Evolutionary conservation across 2,888 invertebrate species (phyloP), one percentile per base, ranked within the genome.

Genomic region (Nomada fucata): DNA sequence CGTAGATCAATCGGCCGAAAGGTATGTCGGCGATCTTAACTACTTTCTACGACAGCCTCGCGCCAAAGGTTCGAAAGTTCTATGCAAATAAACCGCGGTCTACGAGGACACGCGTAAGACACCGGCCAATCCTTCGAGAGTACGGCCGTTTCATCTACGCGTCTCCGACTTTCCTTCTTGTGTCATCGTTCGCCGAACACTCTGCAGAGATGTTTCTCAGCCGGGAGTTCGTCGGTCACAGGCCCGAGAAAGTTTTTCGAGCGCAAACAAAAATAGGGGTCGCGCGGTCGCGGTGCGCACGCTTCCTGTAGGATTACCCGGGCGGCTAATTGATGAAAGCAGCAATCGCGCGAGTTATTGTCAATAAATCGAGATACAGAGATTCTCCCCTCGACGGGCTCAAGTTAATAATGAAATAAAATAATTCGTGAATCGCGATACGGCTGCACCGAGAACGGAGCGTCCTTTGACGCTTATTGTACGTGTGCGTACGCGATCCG

Each of bases 41-140:
- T 61, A 79, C 78, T 86, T 86, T 84, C 87, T 84, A 86, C 68
- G 29, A 59, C 61, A 52, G 50, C 26, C 26, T 18, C 50, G 75
- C 61, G 53, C 60, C 71, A 47, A 76, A 65, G 70, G 74, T 86
- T 88, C 82, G 87, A 88, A 88, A 88, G 87, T 88, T 82, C 59
- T 81, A 86, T 80, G 87, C 64, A 86, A 87, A 87, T 80, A 81
- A 84, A 67, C 68, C 63, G 15, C 44, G 57, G 50, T 63, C 68
- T 60, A 26, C 15, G 57, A 59, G 65, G 65, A 61, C 59, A 23
- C 42, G 47, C 78, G 73, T 47, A 76, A 59, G 82, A 72, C 26
- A 81, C 68, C 77, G 29, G 29, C 52, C 26, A 77, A 83, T 72
- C 67, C 63, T 44, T 60, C 67, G 59, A 71, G 60, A 55, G 71